Percentiles rank a stretch among this genome's conserved stretches.
Evolutionary conservation across 2,113 vertebrate genomes (phyloP).

Genomic region (Alouatta palliata): DNA sequence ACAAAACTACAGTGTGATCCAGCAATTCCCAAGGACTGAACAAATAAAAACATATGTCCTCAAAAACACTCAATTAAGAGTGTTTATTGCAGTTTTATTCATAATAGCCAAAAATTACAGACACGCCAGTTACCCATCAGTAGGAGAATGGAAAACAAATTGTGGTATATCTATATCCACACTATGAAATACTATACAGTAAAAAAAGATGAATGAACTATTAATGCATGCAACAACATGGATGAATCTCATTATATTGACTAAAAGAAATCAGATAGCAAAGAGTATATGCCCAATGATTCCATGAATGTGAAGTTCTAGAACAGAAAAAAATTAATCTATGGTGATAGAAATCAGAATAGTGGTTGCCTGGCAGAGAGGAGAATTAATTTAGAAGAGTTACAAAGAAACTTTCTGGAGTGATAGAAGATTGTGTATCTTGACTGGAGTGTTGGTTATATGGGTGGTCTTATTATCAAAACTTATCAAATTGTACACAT

Average conservation of each 20-base stretch:
- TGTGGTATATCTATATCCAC: not conserved
- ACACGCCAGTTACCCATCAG: not conserved
- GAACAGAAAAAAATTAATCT: not conserved
- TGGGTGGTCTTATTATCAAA: conserved; percentile 3
- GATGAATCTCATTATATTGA: not conserved
- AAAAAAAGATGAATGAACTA: conserved; percentile 19
- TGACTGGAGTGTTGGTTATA: not conserved
- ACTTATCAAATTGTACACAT: not conserved
- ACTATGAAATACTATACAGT: not conserved
- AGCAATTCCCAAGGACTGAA: not conserved
- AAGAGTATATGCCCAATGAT: not conserved
- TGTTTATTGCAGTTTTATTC: conserved; percentile 29
- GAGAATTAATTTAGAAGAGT: not conserved
- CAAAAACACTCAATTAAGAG: not conserved
- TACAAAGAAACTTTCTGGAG: not conserved
- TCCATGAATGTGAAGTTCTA: not conserved
- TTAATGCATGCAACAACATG: not conserved
- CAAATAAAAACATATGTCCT: not conserved
- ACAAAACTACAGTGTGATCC: not conserved
- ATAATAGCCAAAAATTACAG: not conserved
- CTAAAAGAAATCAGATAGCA: not conserved
- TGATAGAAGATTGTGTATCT: not conserved
- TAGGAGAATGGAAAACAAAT: conserved; percentile 1
- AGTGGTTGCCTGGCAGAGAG: not conserved
- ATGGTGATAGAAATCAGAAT: not conserved